Evolutionary conservation across 2,113 vertebrate genomes (phyloP).

Genomic region (Fregetta grallaria): DNA sequence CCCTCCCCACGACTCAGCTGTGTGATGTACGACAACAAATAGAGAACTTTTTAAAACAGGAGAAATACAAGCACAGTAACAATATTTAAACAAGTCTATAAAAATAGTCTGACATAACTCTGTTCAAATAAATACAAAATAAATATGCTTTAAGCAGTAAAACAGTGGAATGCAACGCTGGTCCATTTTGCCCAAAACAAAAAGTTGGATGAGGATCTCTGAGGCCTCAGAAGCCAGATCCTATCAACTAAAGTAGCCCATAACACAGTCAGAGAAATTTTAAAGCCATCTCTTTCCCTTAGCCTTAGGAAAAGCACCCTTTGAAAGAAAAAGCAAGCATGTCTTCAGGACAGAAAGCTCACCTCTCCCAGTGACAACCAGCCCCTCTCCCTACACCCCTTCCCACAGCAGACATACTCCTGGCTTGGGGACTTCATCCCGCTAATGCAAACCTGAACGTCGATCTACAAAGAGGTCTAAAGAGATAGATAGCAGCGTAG

Average conservation of each 20-base stretch:
- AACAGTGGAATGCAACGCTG: conserved; percentile 76
- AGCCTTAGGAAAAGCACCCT: conserved; percentile 30
- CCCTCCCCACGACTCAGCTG: not conserved
- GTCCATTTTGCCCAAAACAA: conserved; percentile 45
- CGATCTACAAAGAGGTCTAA: conserved; percentile 18
- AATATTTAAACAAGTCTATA: conserved; percentile 79
- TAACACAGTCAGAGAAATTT: conserved; percentile 2
- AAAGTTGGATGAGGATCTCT: conserved; percentile 22
- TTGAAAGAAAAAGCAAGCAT: conserved; percentile 37
- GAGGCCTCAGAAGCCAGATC: conserved; percentile 3
- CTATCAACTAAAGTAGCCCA: conserved; percentile 8
- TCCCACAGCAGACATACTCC: not conserved
- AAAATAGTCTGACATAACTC: conserved; percentile 79
- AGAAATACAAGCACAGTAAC: conserved; percentile 74
- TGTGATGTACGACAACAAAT: conserved; percentile 38
- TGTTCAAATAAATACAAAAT: conserved; percentile 86
- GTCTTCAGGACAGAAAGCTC: not conserved
- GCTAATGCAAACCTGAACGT: not conserved
- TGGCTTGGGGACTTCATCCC: not conserved
- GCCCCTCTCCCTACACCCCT: not conserved
- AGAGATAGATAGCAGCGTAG: conserved; percentile 4
- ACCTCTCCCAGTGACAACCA: not conserved
- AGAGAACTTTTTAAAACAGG: conserved; percentile 67
- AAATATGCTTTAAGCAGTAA: conserved; percentile 78
- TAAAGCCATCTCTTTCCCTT: not conserved